Conservation (phyloP, 2,113 vertebrate genomes). For the Ellobius talpinus region DNA sequence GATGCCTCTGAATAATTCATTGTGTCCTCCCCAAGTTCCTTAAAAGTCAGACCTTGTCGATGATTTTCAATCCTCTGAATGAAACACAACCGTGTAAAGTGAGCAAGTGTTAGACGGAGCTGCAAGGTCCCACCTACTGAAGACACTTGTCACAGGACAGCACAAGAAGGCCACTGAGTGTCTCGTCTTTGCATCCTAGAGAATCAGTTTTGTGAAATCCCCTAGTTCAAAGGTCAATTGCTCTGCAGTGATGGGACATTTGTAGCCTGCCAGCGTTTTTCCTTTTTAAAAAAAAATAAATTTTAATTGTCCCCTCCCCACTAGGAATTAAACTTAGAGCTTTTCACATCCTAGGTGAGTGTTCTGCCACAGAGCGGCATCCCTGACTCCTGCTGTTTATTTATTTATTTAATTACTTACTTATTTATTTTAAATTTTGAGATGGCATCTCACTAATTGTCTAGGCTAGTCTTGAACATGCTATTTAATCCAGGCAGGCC, state of each 20-base stretch:
- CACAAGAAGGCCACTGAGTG: accelerated
- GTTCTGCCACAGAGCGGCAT: neutral
- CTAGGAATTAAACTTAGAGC: neutral
- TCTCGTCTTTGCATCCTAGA: neutral
- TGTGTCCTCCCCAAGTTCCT: slow-evolving; percentile 39
- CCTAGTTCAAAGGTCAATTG: too few species aligned
- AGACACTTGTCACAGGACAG: neutral
- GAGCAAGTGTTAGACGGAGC: neutral
- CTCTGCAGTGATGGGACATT: neutral
- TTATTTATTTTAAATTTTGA: neutral
- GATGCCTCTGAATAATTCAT: slow-evolving; percentile 77
- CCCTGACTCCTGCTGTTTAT: too few species aligned
- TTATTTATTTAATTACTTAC: neutral
- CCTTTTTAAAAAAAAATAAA: neutral
- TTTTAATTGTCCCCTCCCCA: accelerated
- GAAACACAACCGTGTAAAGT: neutral
- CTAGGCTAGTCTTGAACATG: neutral
- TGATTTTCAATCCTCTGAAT: slow-evolving; percentile 22
- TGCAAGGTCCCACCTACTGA: neutral
- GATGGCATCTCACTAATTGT: neutral
- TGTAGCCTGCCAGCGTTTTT: neutral
- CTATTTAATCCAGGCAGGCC: neutral
- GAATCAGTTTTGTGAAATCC: neutral
- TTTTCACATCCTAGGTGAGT: neutral
- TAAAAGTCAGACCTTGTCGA: slow-evolving; percentile 28